Evolutionary conservation across 1,140 invertebrate genomes (phyloP).

Genomic region (Helicoverpa armigera): DNA sequence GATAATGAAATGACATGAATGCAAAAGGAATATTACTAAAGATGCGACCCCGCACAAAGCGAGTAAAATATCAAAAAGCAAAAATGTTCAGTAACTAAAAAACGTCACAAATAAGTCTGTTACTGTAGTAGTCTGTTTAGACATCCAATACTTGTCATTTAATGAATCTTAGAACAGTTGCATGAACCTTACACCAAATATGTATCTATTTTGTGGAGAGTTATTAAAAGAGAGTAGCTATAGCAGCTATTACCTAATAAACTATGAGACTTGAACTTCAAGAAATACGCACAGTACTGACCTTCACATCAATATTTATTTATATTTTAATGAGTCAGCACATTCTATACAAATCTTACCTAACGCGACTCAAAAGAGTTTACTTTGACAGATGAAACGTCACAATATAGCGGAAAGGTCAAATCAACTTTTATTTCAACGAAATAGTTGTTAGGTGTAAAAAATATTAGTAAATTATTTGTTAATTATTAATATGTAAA

Average conservation of each 20-base stretch:
- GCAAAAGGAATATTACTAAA: too few species aligned
- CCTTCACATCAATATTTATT: not conserved
- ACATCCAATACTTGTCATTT: too few species aligned
- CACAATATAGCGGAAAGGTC: conserved; percentile 8
- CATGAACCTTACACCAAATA: too few species aligned
- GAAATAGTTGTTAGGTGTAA: not conserved
- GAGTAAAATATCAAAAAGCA: too few species aligned
- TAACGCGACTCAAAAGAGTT: not conserved
- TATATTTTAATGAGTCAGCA: conserved; percentile 13
- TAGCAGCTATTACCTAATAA: not conserved
- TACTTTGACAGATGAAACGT: not conserved
- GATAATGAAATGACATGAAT: too few species aligned
- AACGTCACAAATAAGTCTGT: too few species aligned
- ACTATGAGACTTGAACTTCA: not conserved
- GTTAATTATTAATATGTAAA: not conserved
- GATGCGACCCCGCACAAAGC: too few species aligned
- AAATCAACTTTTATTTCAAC: not conserved
- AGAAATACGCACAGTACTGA: conserved; percentile 1
- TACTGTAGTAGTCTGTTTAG: too few species aligned
- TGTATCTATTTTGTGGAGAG: too few species aligned
- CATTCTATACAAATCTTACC: conserved; percentile 9
- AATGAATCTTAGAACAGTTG: too few species aligned
- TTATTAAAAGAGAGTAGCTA: not conserved
- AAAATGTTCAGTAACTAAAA: too few species aligned
- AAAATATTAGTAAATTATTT: not conserved